Conservation (phyloP, 2,113 vertebrate genomes). For the Oenanthe melanoleuca region DNA sequence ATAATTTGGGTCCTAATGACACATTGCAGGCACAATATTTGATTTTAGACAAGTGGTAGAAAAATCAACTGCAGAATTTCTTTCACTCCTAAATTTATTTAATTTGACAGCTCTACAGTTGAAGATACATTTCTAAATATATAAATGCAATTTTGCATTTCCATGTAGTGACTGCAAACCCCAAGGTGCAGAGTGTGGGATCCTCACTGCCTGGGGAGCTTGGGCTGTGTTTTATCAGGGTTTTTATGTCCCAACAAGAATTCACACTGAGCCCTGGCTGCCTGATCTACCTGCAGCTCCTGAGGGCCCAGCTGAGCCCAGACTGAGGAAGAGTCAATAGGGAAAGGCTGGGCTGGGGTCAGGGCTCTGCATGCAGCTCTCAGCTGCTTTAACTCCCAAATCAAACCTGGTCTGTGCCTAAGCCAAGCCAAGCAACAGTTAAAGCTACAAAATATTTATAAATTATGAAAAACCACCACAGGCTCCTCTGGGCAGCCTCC, state of each 20-base stretch:
- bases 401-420: background rate
- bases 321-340: background rate
- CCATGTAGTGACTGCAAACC: background rate
- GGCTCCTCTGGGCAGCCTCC: background rate
- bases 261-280: background rate
- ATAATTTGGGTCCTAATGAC: background rate
- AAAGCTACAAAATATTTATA: background rate
- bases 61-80: background rate
- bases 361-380: background rate
- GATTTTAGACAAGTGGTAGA: background rate
- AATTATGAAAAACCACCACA: background rate
- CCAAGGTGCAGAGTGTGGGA: background rate
- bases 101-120: background rate
- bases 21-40: background rate
- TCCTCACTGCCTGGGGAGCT: background rate
- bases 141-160: background rate
- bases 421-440: background rate
- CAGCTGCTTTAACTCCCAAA: background rate
- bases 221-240: background rate
- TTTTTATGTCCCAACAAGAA: background rate
- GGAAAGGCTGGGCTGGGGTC: background rate
- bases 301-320: background rate
- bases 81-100: background rate
- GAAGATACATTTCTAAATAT: background rate
- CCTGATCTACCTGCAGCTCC: background rate